Percentiles rank a stretch among this genome's conserved stretches.
Conservation (phyloP, 2,113 vertebrate species). For the Psittacula cyanocephala region DNA sequence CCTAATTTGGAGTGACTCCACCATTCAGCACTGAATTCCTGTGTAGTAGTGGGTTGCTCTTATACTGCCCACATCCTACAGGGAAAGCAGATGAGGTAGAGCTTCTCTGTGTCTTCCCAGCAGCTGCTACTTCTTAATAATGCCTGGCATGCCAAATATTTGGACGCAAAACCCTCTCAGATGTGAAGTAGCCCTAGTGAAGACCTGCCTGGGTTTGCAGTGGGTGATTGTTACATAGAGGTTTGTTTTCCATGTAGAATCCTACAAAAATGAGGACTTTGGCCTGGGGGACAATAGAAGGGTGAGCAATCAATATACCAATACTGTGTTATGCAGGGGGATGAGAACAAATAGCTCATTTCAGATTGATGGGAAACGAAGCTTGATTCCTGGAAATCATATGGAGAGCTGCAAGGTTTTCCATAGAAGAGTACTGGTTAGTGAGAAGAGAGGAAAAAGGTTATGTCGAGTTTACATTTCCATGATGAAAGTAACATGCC, state of each 20-base stretch:
- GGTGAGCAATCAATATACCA: background rate
- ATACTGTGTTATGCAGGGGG: background rate
- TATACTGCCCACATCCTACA: background rate
- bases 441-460: background rate
- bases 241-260: background rate
- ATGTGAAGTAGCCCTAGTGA: background rate
- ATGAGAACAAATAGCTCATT: background rate
- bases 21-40: background rate
- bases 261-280: background rate
- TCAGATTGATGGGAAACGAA: background rate
- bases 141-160: background rate
- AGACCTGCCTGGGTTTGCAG: background rate
- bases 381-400: background rate
- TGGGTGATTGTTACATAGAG: background rate
- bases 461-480: background rate
- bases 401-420: background rate
- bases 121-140: background rate
- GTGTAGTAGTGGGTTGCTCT: background rate
- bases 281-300: background rate
- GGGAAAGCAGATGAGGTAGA: background rate
- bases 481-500: background rate
- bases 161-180: background rate
- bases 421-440: background rate
- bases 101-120: background rate
- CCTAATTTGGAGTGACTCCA: background rate